Evolutionary conservation across 2,113 vertebrate genomes (phyloP), one percentile per base, ranked within the genome.

Genomic region (Corythaixoides concolor): DNA sequence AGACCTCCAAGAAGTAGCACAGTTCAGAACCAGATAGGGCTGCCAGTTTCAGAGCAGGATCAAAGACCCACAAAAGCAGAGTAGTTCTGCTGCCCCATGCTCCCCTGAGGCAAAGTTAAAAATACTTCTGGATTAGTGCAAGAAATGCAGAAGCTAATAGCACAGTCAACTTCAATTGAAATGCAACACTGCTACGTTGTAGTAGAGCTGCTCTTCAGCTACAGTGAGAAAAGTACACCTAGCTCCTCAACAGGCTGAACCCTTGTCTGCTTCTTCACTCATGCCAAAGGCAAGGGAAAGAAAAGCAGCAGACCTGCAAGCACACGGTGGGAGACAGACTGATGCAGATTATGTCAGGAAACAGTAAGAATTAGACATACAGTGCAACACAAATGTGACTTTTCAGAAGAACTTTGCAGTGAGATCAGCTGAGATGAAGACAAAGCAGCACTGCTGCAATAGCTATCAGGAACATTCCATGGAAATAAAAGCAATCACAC

Each of bases 391-490:
- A 2, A 69, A 77, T 9, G 9, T 10, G 15, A 59, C 37, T 77
- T 64, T 45, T 47, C 26, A 59, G 6, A 86, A 56, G 39, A 94
- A 23, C 18, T 39, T 9, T n/a, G 37, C 37, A 47, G 53, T 11
- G 19, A 90, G 47, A 82, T 49, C 47, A 83, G n/a, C 19, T 30
- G 50, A 93, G 55, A 87, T 4, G 15, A 92, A 32, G 64, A 50
- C 37, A 74, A 86, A 70, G 64, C 33, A 66, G 11, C 2, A 2
- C 24, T 74, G 55, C 45, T 72, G 14, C 35, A 68, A 50, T 0
- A 60, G 50, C 14, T 16, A 47, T 27, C 22, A 59, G 37, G 70
- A 94, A 50, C 0, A 0, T n/a, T 52, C 67, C 35, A 26, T 1
- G 14, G 64, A 67, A 45, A 26, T 22, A 41, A n/a, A 5, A 56